Evolutionary conservation across 2,888 invertebrate species (phyloP), one percentile per base, ranked within the genome.

Genomic region (Protophormia terraenovae): DNA sequence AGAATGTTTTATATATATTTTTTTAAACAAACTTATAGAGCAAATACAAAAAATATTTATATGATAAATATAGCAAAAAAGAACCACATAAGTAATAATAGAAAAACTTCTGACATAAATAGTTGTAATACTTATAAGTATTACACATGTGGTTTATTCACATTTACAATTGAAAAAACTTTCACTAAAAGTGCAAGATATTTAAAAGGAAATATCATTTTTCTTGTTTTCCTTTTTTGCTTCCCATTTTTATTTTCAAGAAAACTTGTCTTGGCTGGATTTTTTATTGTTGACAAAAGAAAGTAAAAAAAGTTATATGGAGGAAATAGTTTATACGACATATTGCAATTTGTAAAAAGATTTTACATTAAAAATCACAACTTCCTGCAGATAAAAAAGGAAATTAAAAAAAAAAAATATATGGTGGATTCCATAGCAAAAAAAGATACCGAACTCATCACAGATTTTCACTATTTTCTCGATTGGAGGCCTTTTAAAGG

Each of bases 91-190:
- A 67, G 58, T 55, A 27, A 58, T 73, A 50, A 67, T 71, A 14
- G 41, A 29, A 64, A 83, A 77, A 77, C 45, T 67, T 77, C 5
- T 32, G 45, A 77, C 19, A 66, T 55, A n/a, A n/a, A n/a, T n/a
- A 14, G 3, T 66, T 67, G 29, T 8, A 55, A 45, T 77, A 55
- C 55, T 32, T 45, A n/a, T n/a, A n/a, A n/a, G 14, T 8, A 22
- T 7, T 8, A 27, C 5, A 14, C 19, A 38, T 64, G 64, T 75
- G 41, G 5, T 35, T 10, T 35, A 6, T 16, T 27, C 14, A 55
- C 24, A 32, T 22, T 24, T 55, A 19, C 12, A n/a, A 14, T 76
- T 38, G 35, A 29, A 38, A 12, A 29, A 29, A 53, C n/a, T 35
- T 64, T 53, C 12, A 2, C 16, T 5, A 53, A 50, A 50, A 58